Base-by-base conservation (phyloP, 2,888 invertebrate genomes). In the Pseudeuparius sepicola region DNA sequence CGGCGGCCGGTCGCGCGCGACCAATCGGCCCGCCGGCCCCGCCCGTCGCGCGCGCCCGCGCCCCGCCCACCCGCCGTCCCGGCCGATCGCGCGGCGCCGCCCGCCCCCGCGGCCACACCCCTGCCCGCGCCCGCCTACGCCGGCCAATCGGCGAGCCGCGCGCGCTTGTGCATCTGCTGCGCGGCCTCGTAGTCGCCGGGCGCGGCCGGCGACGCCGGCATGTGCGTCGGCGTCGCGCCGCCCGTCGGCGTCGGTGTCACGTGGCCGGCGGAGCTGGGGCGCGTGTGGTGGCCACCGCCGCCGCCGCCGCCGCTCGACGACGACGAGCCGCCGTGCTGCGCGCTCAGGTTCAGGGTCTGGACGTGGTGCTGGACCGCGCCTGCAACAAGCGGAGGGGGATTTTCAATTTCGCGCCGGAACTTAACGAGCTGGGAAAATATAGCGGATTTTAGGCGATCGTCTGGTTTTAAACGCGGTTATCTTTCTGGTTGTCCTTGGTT, bases 61-160 rank as follows among this genome's bases (percentile, higher is more conserved):
- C 24, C 13, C 25, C 25, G 14, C n/a, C 25, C 14, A 25, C 14
- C 25, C 25, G 25, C 14, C 25, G 14, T 25, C 25, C 5, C 14
- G 6, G 5, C 13, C 25, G 14, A 12, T 25, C 2, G 25, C 4
- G n/a, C n/a, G n/a, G n/a, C n/a, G 9, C 25, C 13, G 25, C 4
- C 12, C 25, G 25, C 12, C 25, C 12, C 14, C 25, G 25, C 13
- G 14, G 14, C 25, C 4, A 14, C 13, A 5, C 25, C 13, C 14
- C 34, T 38, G 34, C 33, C 36, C 31, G 34, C 5, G 31, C 31
- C 32, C 27, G 39, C 66, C 84, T 86, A 87, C 78, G 87, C 84
- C 63, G 83, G 78, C 92, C 93, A 93, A 60, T 92, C 92, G 36
- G 75, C 73, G 59, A 92, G 78, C 64, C 92, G 78, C 55, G 86